phyloP scores from a whole-genome alignment of 1,140 invertebrate genomes.

The Teleopsis dalmanni region DNA sequence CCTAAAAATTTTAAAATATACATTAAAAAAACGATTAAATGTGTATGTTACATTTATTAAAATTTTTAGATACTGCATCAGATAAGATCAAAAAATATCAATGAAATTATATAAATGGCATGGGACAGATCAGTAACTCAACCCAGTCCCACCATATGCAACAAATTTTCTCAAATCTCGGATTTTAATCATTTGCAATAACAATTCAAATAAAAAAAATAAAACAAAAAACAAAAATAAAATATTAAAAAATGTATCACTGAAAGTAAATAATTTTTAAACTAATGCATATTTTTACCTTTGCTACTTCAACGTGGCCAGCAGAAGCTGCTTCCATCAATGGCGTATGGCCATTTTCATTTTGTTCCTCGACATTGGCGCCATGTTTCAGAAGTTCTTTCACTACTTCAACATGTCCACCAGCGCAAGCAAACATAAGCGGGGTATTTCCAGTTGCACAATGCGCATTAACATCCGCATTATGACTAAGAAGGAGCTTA shows the following conservation, averaged over 20 bases:
- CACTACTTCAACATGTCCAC: constrained; percentile 90
- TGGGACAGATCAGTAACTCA: constrained; percentile 33
- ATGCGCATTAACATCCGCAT: constrained; percentile 93
- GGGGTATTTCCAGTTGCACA: constrained; percentile 94
- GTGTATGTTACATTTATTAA: background rate
- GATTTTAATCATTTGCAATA: constrained; percentile 39
- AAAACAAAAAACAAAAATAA: no score
- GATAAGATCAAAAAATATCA: constrained; percentile 44
- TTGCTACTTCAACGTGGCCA: constrained; percentile 90
- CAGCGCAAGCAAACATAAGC: constrained; percentile 96
- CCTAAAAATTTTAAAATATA: constrained; percentile 41
- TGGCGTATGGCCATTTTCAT: constrained; percentile 98
- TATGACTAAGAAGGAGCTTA: constrained; percentile 79
- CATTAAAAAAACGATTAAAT: background rate
- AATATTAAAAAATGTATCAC: background rate
- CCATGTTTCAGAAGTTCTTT: constrained; percentile 78
- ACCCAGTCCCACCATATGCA: constrained; percentile 10
- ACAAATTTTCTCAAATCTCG: constrained; percentile 35
- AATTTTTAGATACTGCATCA: constrained; percentile 18
- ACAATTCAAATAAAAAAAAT: background rate
- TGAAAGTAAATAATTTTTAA: no score
- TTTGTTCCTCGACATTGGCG: constrained; percentile 96
- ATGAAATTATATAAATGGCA: constrained; percentile 2
- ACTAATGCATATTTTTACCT: constrained; percentile 44
- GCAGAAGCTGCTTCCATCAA: constrained; percentile 98